Conservation (phyloP, 2,888 invertebrate genomes). For the Petrophora chlorosata region DNA sequence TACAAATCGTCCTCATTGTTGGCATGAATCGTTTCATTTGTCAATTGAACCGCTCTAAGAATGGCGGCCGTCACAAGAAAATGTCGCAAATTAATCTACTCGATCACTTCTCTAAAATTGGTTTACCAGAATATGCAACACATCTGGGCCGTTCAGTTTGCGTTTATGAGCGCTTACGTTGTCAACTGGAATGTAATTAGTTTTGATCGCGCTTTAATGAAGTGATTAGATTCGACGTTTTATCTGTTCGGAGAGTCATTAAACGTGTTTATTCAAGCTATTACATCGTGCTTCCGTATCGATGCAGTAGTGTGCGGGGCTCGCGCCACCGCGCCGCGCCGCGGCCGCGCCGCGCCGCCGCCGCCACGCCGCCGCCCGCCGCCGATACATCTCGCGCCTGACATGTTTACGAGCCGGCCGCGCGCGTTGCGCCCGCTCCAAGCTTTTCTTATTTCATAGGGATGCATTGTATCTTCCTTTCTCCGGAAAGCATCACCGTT, state of each 20-base stretch:
- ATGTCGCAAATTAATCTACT: slow-evolving; percentile 5
- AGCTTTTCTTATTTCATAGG: slow-evolving; percentile 1
- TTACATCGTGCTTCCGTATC: background rate
- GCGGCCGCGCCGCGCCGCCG: slow-evolving; percentile 5
- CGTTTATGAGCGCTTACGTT: background rate
- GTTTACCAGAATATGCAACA: background rate
- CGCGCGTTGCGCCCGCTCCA: slow-evolving; percentile 26
- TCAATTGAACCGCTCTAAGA: slow-evolving; percentile 8
- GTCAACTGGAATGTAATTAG: background rate
- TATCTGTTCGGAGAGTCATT: background rate
- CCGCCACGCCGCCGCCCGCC: too few species aligned
- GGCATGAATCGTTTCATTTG: slow-evolving; percentile 13
- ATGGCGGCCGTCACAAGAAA: slow-evolving; percentile 2
- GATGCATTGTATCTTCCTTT: background rate
- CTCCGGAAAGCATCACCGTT: background rate
- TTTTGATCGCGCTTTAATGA: slow-evolving; percentile 6
- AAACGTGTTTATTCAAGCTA: background rate
- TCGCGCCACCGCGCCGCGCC: background rate
- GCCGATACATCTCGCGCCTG: slow-evolving; percentile 55
- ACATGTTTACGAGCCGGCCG: slow-evolving; percentile 64
- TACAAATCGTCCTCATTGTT: slow-evolving; percentile 14
- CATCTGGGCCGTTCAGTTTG: background rate
- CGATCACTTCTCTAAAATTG: background rate
- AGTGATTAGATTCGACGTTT: slow-evolving; percentile 5
- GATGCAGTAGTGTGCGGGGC: background rate